phyloP scores from a whole-genome alignment of 2,113 vertebrate genomes.

The Notarius quadriscutis region DNA sequence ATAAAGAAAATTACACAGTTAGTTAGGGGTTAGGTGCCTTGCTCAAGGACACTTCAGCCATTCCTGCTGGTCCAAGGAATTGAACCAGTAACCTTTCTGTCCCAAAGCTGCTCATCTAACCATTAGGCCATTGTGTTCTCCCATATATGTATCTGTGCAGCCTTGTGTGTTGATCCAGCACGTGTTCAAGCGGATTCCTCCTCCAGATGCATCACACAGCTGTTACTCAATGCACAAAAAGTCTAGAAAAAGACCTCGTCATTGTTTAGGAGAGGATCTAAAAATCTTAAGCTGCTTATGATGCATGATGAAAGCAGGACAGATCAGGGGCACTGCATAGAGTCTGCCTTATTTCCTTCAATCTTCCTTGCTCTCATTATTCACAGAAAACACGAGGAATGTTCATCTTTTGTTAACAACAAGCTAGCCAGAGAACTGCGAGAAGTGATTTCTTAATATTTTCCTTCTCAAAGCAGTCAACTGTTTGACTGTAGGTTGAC shows the following conservation, averaged over 20 bases:
- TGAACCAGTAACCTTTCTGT: no score
- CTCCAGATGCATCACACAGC: constrained; percentile 31
- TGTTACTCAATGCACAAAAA: constrained; percentile 1
- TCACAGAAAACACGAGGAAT: neutral
- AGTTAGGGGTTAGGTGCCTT: no score
- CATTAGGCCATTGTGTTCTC: no score
- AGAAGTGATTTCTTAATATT: no score
- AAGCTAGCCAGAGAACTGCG: no score
- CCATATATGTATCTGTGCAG: neutral
- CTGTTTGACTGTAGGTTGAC: no score
- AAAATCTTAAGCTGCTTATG: constrained; percentile 31
- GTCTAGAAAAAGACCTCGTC: constrained; percentile 2
- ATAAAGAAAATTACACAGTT: no score
- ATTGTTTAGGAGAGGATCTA: constrained; percentile 1
- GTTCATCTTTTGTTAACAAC: no score
- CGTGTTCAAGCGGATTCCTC: neutral
- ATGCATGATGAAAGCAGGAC: neutral
- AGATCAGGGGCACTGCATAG: neutral
- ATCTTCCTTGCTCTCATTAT: neutral
- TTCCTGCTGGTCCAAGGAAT: no score
- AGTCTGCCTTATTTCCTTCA: constrained; percentile 3
- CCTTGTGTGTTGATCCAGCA: neutral
- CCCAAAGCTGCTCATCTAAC: no score
- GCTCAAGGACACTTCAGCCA: no score
- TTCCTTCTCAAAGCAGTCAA: no score